These are phyloP conservation scores for Taphrorychus bicolor DNA, from an alignment of 2,888 invertebrate species.

Conservation along the genomic window DNA sequence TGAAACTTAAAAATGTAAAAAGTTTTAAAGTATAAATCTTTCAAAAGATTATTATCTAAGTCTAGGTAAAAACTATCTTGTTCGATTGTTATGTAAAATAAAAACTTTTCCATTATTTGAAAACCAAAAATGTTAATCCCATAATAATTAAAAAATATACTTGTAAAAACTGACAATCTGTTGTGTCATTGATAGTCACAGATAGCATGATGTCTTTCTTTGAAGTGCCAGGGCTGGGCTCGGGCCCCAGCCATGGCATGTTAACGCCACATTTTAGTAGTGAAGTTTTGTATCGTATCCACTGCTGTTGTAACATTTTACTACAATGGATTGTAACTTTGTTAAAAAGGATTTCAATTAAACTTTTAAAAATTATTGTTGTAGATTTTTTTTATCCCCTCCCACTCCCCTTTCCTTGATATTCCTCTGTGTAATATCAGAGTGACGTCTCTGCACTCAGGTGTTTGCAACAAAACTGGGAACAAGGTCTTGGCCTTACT, in stretches of 20 bases:
- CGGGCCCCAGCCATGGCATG: constrained; percentile 32
- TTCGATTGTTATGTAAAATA: constrained; percentile 53
- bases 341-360: constrained; percentile 58
- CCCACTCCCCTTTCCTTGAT: background rate
- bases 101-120: constrained; percentile 45
- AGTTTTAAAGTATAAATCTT: constrained; percentile 35
- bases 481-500: too few species aligned
- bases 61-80: constrained; percentile 43
- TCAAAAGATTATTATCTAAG: constrained; percentile 26
- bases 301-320: constrained; percentile 58
- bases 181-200: constrained; percentile 39
- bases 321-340: constrained; percentile 61
- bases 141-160: constrained; percentile 29
- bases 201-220: constrained; percentile 29
- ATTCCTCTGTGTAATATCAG: too few species aligned
- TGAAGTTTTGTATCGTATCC: constrained; percentile 55
- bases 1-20: constrained; percentile 41
- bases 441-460: too few species aligned
- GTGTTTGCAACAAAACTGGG: too few species aligned
- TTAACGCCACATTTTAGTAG: constrained; percentile 42
- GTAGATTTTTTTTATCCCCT: background rate
- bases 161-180: constrained; percentile 42
- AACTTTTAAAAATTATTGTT: constrained; percentile 34
- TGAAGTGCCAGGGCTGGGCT: constrained; percentile 21
- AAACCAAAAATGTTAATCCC: constrained; percentile 31